Base-by-base conservation (phyloP, 2,888 invertebrate genomes). In the Chesias legatella region DNA sequence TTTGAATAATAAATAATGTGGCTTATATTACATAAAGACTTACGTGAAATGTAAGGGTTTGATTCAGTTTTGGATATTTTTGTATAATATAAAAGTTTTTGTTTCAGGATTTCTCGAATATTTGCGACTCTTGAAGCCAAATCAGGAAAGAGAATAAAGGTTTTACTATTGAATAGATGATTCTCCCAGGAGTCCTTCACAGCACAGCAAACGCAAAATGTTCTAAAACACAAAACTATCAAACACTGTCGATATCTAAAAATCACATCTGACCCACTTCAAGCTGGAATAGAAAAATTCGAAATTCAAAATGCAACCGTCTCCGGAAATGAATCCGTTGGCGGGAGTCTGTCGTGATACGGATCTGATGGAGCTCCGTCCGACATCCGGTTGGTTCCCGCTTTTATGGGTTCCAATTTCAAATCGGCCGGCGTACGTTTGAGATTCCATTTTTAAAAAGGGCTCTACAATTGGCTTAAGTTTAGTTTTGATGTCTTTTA, bases 251-350 rank as follows among this genome's bases (percentile, higher is more conserved):
- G 28, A 48, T 51, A 65, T 62, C 64, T 62, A 58, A 46, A 53
- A 61, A 66, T 60, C 56, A 56, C 58, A 63, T 63, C 63, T 74
- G 73, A 71, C 73, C 74, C 58, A 69, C 63, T 71, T 73, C 65
- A 48, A 48, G 46, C 48, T 48, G 59, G 68, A 73, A 73, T 70
- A 63, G 65, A 67, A 78, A 56, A 78, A 60, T 76, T 79, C 78
- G 67, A 79, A 80, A 81, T 79, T 79, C 80, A 79, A 80, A 81
- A 82, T 79, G 80, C 82, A 79, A 73, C 79, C 65, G 69, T 73
- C 71, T 62, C 71, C 82, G 84, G 85, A 85, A 85, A 85, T 85
- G 84, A 85, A 85, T 80, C 75, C 79, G 77, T 72, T 75, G 73
- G 79, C 77, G 75, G 73, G 68, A 79, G 75, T 75, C 79, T 75